A percentile compares a stretch with the other conserved stretches of the same genome.
These are phyloP conservation scores for Microcebus griseorufus DNA, from an alignment of 2,113 vertebrate species.

Conservation along the genomic window DNA sequence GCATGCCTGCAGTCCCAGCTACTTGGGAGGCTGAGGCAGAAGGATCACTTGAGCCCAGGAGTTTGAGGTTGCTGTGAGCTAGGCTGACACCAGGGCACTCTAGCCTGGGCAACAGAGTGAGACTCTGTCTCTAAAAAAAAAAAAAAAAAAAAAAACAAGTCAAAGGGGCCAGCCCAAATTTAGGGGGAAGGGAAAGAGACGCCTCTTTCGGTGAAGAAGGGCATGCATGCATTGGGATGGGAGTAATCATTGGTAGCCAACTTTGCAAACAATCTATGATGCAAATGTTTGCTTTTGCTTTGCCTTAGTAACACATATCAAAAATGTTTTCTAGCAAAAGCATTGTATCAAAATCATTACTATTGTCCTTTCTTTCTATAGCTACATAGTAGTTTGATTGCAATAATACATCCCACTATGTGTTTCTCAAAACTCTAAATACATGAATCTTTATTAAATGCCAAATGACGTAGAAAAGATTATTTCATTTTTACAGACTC, in stretches of 20 bases:
- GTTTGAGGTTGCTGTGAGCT: too few relatives aligned
- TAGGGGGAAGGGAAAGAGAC: neutral
- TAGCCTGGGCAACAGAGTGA: too few relatives aligned
- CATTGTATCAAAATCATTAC: neutral
- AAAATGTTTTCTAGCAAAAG: neutral
- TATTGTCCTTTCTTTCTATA: neutral
- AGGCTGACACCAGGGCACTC: too few relatives aligned
- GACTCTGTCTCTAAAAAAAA: too few relatives aligned
- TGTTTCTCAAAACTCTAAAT: neutral
- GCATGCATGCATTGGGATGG: neutral
- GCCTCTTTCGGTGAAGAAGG: neutral
- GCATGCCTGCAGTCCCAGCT: too few relatives aligned
- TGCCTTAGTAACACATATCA: neutral
- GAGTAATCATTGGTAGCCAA: neutral
- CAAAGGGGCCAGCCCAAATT: neutral
- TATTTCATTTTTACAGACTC: neutral
- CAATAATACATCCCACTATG: neutral
- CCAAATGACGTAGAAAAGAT: neutral
- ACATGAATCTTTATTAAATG: neutral
- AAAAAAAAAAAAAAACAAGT: neutral
- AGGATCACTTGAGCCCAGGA: too few relatives aligned
- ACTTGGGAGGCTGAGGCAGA: too few relatives aligned
- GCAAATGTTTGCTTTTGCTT: neutral
- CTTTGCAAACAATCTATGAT: neutral
- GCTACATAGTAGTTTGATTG: neutral